Evolutionary conservation across 1,140 invertebrate species (phyloP).

Genomic region (Drosophila sproati): DNA sequence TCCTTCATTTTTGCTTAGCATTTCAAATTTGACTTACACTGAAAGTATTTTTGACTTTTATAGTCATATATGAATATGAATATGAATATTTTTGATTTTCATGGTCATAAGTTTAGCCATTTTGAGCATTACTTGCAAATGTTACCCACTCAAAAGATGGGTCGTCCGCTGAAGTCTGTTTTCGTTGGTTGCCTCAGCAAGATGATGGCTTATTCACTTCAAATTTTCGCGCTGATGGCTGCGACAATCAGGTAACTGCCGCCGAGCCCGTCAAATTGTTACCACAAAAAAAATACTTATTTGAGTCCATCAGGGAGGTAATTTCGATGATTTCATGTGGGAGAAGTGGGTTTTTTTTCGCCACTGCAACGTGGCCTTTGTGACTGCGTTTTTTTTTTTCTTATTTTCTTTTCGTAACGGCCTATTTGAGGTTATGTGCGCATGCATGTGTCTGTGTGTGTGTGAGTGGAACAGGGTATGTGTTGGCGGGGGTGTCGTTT

Average conservation of each 20-base stretch:
- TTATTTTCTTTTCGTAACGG: slow-evolving; percentile 47
- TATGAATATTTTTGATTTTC: no score
- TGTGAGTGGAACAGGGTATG: background rate
- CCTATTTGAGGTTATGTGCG: slow-evolving; percentile 42
- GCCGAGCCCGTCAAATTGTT: slow-evolving; percentile 16
- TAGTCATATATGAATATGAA: no score
- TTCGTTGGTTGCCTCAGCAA: background rate
- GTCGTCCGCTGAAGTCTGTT: no score
- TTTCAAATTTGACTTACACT: no score
- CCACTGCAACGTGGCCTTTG: slow-evolving; percentile 77
- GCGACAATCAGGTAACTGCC: slow-evolving; percentile 17
- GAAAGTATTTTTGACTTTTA: no score
- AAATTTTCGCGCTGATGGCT: slow-evolving; percentile 5
- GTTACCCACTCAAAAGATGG: background rate
- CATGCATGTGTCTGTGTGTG: slow-evolving; percentile 1
- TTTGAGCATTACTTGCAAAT: background rate
- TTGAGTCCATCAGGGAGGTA: slow-evolving; percentile 34
- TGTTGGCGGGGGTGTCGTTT: slow-evolving; percentile 49
- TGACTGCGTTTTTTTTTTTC: slow-evolving; percentile 58
- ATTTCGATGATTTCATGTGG: slow-evolving; percentile 38
- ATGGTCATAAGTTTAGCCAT: no score
- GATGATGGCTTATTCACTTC: slow-evolving; percentile 10
- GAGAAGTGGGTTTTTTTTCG: slow-evolving; percentile 26
- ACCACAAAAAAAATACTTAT: slow-evolving; percentile 15
- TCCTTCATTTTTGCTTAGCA: no score